Base-by-base conservation (phyloP, 1,140 invertebrate species). In the Glomeris maerens region DNA sequence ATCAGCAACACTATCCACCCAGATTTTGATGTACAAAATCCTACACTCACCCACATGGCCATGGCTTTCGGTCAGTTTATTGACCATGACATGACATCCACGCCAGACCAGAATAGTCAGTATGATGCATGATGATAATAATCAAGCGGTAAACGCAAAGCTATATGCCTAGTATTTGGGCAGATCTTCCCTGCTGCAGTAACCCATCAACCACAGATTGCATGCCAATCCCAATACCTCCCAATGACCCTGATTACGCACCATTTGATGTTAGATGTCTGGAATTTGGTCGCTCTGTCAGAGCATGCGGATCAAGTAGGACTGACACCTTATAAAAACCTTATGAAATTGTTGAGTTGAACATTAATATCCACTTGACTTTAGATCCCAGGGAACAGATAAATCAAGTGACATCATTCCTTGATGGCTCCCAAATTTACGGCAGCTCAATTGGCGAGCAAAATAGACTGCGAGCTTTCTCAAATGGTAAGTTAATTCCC, bases 11-110 rank as follows among this genome's bases (percentile, higher is more conserved):
- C 52, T 20, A 54, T 65, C 29, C 63, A 66, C 49, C 56, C 59
- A 7, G 54, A 64, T 42, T 53, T 61, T 27, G 63, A 64, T 22
- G 49, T 53, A 1, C 56, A 59, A 27, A 58, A 62, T 10, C 51
- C 55, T 17, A 52, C 56, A 22, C 65, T 82, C 62, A 87, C 84
- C 0, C 70, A 91, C 17, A 87, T 89, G 79, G 76, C 84, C 2
- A 92, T 92, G 87, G 86, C 96, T 69, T 97, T 79, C 55, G 70
- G 70, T 13, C 89, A 93, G 62, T 87, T 93, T 59, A 59, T 93
- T 3, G 89, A 93, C 66, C 89, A 93, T 64, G 90, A 94, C 66
- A 67, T 93, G 14, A 93, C 87, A 1, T 81, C 92, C 73, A 92
- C 88, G 1, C 88, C 88, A 0, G 83, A 89, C 42, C 83, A 89